Evolutionary conservation across 2,888 invertebrate species (phyloP).

Genomic region (Coleophora deauratella): DNA sequence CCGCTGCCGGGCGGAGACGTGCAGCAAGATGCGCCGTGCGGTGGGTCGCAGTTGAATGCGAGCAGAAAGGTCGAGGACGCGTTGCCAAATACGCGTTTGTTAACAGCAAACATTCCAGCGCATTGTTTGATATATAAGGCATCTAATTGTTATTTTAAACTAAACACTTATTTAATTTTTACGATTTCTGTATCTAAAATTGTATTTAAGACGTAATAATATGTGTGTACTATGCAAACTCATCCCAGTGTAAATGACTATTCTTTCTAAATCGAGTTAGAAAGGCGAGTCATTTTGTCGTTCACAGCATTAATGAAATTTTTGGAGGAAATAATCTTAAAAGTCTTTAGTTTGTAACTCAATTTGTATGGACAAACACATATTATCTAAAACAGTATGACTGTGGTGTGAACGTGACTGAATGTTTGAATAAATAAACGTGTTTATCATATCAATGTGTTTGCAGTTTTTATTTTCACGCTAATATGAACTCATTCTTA

Average conservation of each 20-base stretch:
- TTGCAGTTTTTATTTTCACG: slow-evolving; percentile 35
- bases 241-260: slow-evolving; percentile 6
- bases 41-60: slow-evolving; percentile 20
- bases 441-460: slow-evolving; percentile 55
- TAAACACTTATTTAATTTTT: no score
- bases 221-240: slow-evolving; percentile 1
- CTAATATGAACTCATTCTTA: slow-evolving; percentile 2
- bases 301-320: slow-evolving; percentile 1
- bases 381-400: slow-evolving; percentile 38
- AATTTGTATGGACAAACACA: slow-evolving; percentile 14
- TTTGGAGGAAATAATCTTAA: slow-evolving; percentile 3
- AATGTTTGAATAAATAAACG: slow-evolving; percentile 57
- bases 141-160: slow-evolving; percentile 36
- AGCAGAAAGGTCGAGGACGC: slow-evolving; percentile 58
- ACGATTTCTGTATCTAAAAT: no score
- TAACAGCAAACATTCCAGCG: slow-evolving; percentile 59
- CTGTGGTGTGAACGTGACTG: slow-evolving; percentile 43
- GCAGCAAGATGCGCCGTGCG: slow-evolving; percentile 33
- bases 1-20: slow-evolving; percentile 28
- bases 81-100: slow-evolving; percentile 49
- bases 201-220: no score
- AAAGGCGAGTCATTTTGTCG: slow-evolving; percentile 8
- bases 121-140: slow-evolving; percentile 31
- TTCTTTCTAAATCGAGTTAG: slow-evolving; percentile 7
- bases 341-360: slow-evolving; percentile 12